These are phyloP conservation scores for Zaprionus bogoriensis DNA, from an alignment of 2,888 invertebrate genomes.

Conservation along the genomic window DNA sequence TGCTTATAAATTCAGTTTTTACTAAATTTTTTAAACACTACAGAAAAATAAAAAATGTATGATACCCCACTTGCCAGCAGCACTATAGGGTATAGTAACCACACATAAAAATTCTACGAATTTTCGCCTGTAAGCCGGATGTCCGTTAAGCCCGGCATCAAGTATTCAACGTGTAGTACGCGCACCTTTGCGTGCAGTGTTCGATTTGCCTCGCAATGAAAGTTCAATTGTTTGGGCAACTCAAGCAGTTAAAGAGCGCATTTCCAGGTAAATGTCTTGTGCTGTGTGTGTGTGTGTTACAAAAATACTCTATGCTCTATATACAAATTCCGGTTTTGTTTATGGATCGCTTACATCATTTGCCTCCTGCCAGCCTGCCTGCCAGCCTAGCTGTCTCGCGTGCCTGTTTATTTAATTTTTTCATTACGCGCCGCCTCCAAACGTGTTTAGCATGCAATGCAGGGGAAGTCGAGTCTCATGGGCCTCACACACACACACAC, in stretches of 20 bases:
- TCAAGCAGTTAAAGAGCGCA: not conserved
- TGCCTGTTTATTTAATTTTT: slow-evolving; percentile 72
- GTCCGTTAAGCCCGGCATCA: not conserved
- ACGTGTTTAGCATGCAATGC: slow-evolving; percentile 61
- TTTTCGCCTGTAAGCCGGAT: slow-evolving; percentile 4
- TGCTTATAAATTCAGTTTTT: too few species aligned
- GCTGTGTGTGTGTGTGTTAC: not conserved
- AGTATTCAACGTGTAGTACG: not conserved
- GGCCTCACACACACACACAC: slow-evolving; percentile 3
- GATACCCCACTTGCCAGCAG: not conserved
- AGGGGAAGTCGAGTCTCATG: slow-evolving; percentile 19
- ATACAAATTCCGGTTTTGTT: slow-evolving; percentile 9
- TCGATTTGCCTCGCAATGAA: too few species aligned
- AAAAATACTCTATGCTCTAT: not conserved
- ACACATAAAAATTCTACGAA: not conserved
- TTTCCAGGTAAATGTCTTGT: slow-evolving; percentile 1
- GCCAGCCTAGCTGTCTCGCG: too few species aligned
- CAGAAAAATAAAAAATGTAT: not conserved
- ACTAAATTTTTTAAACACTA: too few species aligned
- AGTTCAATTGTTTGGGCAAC: too few species aligned
- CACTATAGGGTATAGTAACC: not conserved
- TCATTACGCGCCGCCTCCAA: slow-evolving; percentile 54
- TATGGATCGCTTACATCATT: slow-evolving; percentile 45
- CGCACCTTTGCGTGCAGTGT: not conserved
- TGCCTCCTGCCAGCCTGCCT: too few species aligned